These are phyloP conservation scores for Littorina saxatilis DNA, from an alignment of 1,140 invertebrate genomes.

Conservation along the genomic window DNA sequence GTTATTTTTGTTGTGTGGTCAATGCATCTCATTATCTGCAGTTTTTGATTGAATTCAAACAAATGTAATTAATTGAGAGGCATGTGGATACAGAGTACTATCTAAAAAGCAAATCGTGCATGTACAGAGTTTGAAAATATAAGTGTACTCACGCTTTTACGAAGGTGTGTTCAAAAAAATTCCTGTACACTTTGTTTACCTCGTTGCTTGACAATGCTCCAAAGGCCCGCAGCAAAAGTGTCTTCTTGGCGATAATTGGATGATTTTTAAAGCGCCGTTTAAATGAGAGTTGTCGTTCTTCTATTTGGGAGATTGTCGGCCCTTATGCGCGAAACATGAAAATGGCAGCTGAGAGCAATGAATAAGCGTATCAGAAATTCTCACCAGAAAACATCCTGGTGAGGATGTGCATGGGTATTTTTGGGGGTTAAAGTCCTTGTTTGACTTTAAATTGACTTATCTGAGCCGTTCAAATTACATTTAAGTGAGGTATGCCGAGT, in stretches of 20 bases:
- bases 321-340: not conserved
- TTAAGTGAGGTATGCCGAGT: too few species aligned
- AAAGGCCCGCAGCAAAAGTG: not conserved
- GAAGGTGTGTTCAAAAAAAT: not conserved
- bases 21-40: too few species aligned
- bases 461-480: too few species aligned
- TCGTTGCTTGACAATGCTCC: slow-evolving; percentile 14
- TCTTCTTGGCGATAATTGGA: not conserved
- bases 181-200: slow-evolving; percentile 7
- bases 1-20: too few species aligned
- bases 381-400: too few species aligned
- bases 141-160: not conserved
- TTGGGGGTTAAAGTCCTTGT: too few species aligned
- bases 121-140: not conserved
- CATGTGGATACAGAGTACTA: not conserved
- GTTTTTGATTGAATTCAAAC: not conserved
- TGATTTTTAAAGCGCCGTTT: not conserved
- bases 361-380: too few species aligned
- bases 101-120: not conserved
- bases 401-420: too few species aligned
- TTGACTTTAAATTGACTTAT: too few species aligned
- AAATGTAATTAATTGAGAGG: not conserved
- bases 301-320: not conserved
- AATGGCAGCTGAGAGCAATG: too few species aligned
- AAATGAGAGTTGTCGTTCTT: not conserved